These are phyloP conservation scores for Cerceris rybyensis DNA, from an alignment of 2,888 invertebrate species.

Conservation along the genomic window DNA sequence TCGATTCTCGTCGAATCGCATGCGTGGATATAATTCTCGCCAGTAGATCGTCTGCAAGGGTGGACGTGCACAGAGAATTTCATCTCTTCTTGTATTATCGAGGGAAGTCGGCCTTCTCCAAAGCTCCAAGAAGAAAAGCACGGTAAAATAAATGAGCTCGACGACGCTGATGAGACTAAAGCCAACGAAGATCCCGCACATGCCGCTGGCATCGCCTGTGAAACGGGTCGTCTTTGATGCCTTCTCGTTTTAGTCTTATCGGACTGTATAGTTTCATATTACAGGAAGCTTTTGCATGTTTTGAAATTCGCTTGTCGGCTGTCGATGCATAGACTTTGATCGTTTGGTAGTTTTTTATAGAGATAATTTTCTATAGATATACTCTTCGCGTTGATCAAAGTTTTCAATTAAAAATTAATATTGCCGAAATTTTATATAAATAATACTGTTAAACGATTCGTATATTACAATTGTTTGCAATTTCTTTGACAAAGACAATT, in stretches of 20 bases:
- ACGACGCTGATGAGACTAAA: slow-evolving; percentile 85
- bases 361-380: background rate
- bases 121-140: slow-evolving; percentile 80
- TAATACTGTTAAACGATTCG: too few species aligned
- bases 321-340: background rate
- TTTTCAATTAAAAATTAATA: background rate
- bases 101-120: slow-evolving; percentile 32
- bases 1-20: background rate
- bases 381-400: background rate
- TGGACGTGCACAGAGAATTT: slow-evolving; percentile 35
- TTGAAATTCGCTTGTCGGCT: too few species aligned
- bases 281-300: too few species aligned
- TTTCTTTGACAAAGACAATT: background rate
- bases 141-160: slow-evolving; percentile 85
- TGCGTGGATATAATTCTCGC: slow-evolving; percentile 47
- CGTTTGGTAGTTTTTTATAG: background rate
- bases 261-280: too few species aligned
- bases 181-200: slow-evolving; percentile 86
- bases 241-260: too few species aligned
- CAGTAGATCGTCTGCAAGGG: slow-evolving; percentile 41
- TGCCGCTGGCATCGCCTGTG: slow-evolving; percentile 87
- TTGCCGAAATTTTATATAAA: background rate
- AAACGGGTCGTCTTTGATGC: background rate
- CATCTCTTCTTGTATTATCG: slow-evolving; percentile 21
- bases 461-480: background rate